These are phyloP conservation scores for Chrysotoxum bicinctum DNA, from an alignment of 2,888 invertebrate genomes.

Conservation along the genomic window DNA sequence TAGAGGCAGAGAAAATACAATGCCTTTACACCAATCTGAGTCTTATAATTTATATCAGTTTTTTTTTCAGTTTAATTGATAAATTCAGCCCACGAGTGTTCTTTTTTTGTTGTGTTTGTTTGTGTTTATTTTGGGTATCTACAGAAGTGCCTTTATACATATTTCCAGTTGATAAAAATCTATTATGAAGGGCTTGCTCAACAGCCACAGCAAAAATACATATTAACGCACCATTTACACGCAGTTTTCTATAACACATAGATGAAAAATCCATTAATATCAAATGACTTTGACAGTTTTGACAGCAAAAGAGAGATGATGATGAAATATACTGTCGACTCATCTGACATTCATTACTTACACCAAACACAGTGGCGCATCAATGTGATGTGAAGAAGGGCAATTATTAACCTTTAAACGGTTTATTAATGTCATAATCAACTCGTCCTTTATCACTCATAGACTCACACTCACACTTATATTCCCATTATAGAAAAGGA, in stretches of 20 bases:
- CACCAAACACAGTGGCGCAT: slow-evolving; percentile 31
- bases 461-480: too few relatives aligned
- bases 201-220: slow-evolving; percentile 1
- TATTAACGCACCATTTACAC: slow-evolving; percentile 67
- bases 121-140: background rate
- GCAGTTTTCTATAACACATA: slow-evolving; percentile 52
- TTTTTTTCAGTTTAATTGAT: slow-evolving; percentile 7
- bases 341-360: slow-evolving; percentile 62
- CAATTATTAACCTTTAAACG: slow-evolving; percentile 72
- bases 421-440: slow-evolving; percentile 65
- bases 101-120: background rate
- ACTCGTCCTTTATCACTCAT: slow-evolving; percentile 1
- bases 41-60: slow-evolving; percentile 8
- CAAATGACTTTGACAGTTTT: slow-evolving; percentile 70
- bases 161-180: slow-evolving; percentile 30
- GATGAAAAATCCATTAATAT: slow-evolving; percentile 67
- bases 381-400: slow-evolving; percentile 35
- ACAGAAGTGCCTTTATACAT: background rate
- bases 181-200: slow-evolving; percentile 2
- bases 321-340: slow-evolving; percentile 63
- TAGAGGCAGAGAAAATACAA: background rate
- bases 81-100: slow-evolving; percentile 29
- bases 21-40: background rate
- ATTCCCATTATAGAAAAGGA: slow-evolving; percentile 2
- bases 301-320: slow-evolving; percentile 61